Evolutionary conservation across 1,140 invertebrate species (phyloP).

Genomic region (Pseudoatta argentina): DNA sequence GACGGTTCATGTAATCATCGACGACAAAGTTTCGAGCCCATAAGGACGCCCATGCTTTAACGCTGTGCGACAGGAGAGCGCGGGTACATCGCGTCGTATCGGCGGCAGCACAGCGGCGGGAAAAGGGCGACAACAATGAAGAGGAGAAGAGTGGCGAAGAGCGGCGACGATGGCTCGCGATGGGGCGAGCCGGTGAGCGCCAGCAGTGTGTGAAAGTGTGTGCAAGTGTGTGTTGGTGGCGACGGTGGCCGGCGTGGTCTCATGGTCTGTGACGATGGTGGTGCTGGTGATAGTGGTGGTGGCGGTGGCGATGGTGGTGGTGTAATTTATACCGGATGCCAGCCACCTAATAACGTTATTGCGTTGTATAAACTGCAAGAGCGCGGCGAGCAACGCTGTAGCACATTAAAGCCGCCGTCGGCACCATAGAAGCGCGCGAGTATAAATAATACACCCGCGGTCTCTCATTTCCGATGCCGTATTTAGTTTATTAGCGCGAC

Average conservation of each 20-base stretch:
- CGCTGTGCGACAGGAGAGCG: conserved; percentile 47
- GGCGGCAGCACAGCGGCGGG: conserved; percentile 17
- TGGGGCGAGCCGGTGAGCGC: neutral
- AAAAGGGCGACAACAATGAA: conserved; percentile 60
- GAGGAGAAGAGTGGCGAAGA: conserved; percentile 59
- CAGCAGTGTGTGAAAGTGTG: neutral
- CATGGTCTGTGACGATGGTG: conserved; percentile 35
- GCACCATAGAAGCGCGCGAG: conserved; percentile 70
- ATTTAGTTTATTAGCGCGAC: conserved; percentile 84
- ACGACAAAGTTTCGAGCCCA: conserved; percentile 62
- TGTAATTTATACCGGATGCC: conserved; percentile 84
- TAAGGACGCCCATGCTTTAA: conserved; percentile 64
- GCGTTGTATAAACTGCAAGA: conserved; percentile 81
- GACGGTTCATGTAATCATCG: conserved; percentile 60
- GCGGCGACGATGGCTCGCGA: conserved; percentile 27
- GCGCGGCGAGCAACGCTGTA: conserved; percentile 68
- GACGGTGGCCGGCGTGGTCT: conserved; percentile 47
- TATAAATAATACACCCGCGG: conserved; percentile 83
- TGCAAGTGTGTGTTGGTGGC: conserved; percentile 22
- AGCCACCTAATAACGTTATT: conserved; percentile 85
- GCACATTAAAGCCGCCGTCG: conserved; percentile 81
- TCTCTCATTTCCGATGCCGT: conserved; percentile 83
- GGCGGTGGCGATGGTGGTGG: conserved; percentile 67
- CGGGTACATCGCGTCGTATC: conserved; percentile 53
- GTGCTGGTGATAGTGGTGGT: neutral